Evolutionary conservation across 2,113 vertebrate genomes (phyloP).

Genomic region (Nothocercus nigrocapillus): DNA sequence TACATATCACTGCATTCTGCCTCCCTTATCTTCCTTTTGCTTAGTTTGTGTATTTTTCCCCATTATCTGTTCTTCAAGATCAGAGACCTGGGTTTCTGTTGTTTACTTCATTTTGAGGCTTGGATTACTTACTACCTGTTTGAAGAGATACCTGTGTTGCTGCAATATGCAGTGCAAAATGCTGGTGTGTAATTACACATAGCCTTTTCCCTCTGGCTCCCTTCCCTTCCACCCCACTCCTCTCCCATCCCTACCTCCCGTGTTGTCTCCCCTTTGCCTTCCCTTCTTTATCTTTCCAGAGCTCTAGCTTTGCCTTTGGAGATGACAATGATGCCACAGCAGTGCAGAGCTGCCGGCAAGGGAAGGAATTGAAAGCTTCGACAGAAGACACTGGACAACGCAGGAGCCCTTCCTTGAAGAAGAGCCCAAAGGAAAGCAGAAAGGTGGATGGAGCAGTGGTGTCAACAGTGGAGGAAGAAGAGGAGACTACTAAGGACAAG

Average conservation of each 20-base stretch:
- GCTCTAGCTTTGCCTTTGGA: conserved; percentile 75
- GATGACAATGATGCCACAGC: conserved; percentile 75
- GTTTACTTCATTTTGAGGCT: background rate
- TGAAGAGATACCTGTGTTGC: background rate
- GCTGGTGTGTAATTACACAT: background rate
- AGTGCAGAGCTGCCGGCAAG: conserved; percentile 68
- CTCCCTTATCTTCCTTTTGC: background rate
- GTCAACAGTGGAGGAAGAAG: conserved; percentile 74
- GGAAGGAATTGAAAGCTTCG: conserved; percentile 81
- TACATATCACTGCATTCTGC: background rate
- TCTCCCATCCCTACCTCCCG: background rate
- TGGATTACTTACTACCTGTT: conserved; percentile 5
- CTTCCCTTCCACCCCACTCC: background rate
- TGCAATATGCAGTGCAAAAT: background rate
- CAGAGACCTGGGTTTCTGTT: background rate
- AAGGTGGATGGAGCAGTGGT: conserved; percentile 58
- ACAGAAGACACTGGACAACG: conserved; percentile 74
- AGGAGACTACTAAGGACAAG: conserved; percentile 76
- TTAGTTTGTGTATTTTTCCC: background rate
- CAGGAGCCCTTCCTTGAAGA: conserved; percentile 81
- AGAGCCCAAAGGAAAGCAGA: conserved; percentile 78
- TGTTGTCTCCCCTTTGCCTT: background rate
- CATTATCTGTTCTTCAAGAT: background rate
- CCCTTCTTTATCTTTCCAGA: conserved; percentile 74
- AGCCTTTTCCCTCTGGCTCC: background rate